Evolutionary conservation across 2,888 invertebrate species (phyloP).

Genomic region (Phytoseiulus persimilis): DNA sequence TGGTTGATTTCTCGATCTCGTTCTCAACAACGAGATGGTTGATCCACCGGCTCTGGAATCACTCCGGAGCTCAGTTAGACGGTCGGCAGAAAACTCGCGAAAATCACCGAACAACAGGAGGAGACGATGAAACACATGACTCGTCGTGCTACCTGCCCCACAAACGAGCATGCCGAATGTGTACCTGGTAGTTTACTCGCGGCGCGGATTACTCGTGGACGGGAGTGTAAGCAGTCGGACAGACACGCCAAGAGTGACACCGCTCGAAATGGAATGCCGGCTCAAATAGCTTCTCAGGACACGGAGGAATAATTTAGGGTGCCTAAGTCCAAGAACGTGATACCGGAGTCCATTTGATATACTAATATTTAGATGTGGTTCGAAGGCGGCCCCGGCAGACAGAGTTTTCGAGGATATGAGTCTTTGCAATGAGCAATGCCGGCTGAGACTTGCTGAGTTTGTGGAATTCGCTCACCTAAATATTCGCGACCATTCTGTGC

Average conservation of each 20-base stretch:
- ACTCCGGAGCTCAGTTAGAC: too few species aligned
- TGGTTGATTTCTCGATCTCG: too few species aligned
- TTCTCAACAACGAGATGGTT: too few species aligned
- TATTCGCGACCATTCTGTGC: background rate
- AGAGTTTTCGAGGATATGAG: background rate
- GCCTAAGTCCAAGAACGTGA: background rate
- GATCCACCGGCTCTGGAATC: too few species aligned
- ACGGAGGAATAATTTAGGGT: background rate
- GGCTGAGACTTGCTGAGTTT: background rate
- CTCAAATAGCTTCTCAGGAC: background rate
- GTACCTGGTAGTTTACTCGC: background rate
- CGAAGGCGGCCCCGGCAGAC: background rate
- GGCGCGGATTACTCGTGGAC: background rate
- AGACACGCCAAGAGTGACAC: background rate
- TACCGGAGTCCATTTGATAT: background rate
- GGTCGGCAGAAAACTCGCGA: too few species aligned
- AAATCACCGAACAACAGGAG: background rate
- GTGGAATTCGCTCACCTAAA: background rate
- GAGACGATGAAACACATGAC: background rate
- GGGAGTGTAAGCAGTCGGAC: background rate
- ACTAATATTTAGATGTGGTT: background rate
- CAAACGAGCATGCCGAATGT: background rate
- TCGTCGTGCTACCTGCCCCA: background rate
- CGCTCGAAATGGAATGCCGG: background rate
- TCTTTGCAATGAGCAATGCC: background rate